These are phyloP conservation scores for Agrochola litura DNA, from an alignment of 2,888 invertebrate species.

Conservation along the genomic window DNA sequence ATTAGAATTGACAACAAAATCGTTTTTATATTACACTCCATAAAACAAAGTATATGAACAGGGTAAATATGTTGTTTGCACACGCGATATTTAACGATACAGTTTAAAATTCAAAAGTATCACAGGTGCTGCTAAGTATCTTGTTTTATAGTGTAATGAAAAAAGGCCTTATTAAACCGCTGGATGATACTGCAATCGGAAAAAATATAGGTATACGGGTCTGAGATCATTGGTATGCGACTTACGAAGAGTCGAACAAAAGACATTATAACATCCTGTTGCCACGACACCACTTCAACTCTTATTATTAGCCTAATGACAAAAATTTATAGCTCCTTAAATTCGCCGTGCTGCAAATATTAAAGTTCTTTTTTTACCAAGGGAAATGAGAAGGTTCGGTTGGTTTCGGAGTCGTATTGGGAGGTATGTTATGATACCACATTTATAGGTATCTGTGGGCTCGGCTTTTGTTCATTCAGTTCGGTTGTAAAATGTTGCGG, in stretches of 20 bases:
- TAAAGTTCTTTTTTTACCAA: conserved; percentile 77
- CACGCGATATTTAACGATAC: conserved; percentile 70
- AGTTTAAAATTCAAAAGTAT: conserved; percentile 72
- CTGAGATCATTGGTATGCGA: conserved; percentile 87
- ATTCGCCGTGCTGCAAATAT: conserved; percentile 88
- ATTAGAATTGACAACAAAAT: conserved; percentile 60
- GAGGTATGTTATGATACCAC: conserved; percentile 70
- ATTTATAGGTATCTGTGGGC: conserved; percentile 68
- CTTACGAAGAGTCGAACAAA: conserved; percentile 86
- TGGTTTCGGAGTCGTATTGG: conserved; percentile 68
- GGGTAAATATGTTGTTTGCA: conserved; percentile 71
- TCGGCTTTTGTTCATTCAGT: conserved; percentile 68
- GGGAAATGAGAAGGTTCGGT: conserved; percentile 72
- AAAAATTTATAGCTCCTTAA: conserved; percentile 89
- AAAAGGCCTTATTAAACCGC: conserved; percentile 74
- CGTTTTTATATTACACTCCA: conserved; percentile 60
- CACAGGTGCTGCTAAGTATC: conserved; percentile 75
- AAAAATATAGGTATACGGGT: conserved; percentile 78
- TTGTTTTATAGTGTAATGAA: conserved; percentile 77
- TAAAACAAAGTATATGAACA: conserved; percentile 64
- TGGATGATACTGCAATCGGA: conserved; percentile 74
- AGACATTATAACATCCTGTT: conserved; percentile 90
- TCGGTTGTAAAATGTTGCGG: conserved; percentile 66
- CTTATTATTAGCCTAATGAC: conserved; percentile 90
- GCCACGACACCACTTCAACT: conserved; percentile 83